phyloP scores from a whole-genome alignment of 2,797 vertebrate species.

The Hippocampus kuda region DNA sequence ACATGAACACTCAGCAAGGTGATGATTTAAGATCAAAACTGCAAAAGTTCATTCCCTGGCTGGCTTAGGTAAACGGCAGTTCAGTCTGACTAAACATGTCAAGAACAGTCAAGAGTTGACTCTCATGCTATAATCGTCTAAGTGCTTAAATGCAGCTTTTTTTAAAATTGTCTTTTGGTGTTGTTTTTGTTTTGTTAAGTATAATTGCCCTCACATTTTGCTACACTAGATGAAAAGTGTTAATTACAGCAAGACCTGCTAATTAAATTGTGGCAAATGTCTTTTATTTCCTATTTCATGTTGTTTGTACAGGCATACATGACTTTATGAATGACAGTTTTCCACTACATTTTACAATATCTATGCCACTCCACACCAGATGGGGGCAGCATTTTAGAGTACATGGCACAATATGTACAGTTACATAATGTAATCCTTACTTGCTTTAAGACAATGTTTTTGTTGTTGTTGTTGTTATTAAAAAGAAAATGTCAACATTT shows the following conservation, averaged over 20 bases:
- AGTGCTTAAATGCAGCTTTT: constrained; percentile 30
- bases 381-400: too few species aligned
- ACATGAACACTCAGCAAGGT: constrained; percentile 39
- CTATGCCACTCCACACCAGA: too few species aligned
- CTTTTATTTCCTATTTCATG: constrained; percentile 24
- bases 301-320: constrained; percentile 32
- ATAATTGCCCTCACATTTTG: not conserved
- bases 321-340: constrained; percentile 16
- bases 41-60: not conserved
- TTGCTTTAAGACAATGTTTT: too few species aligned
- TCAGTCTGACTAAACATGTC: constrained; percentile 14
- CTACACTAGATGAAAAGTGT: constrained; percentile 11
- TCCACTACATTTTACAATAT: not conserved
- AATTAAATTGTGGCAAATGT: constrained; percentile 32
- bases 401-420: too few species aligned
- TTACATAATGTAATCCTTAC: too few species aligned
- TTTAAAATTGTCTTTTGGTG: constrained; percentile 23
- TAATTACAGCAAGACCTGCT: constrained; percentile 18
- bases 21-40: constrained; percentile 43
- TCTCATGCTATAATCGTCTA: constrained; percentile 31
- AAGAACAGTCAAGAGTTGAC: constrained; percentile 29
- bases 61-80: constrained; percentile 31
- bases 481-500: too few species aligned
- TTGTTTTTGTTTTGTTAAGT: constrained; percentile 12
- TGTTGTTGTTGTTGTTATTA: too few species aligned